Evolutionary conservation across 2,888 invertebrate genomes (phyloP).

Genomic region (Drosophila antonietae): DNA sequence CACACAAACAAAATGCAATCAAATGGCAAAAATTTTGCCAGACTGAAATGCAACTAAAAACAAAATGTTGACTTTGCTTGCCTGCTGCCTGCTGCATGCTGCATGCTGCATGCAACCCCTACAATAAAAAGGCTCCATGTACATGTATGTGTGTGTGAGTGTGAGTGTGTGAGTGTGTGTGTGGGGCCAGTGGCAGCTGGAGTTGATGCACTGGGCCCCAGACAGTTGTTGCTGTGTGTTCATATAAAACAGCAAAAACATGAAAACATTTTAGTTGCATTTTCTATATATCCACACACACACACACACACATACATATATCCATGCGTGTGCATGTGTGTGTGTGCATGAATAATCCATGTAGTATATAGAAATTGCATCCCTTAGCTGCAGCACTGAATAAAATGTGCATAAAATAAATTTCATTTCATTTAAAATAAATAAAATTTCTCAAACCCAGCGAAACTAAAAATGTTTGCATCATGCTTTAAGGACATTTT

Average conservation of each 20-base stretch:
- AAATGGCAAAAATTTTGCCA: slow-evolving; percentile 78
- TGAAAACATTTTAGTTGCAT: slow-evolving; percentile 76
- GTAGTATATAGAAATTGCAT: slow-evolving; percentile 64
- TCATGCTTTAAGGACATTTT: slow-evolving; percentile 9
- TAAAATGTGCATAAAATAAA: slow-evolving; percentile 78
- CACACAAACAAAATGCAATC: slow-evolving; percentile 63
- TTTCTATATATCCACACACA: slow-evolving; percentile 64
- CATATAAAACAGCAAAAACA: slow-evolving; percentile 75
- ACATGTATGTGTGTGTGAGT: neutral
- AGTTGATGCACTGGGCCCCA: slow-evolving; percentile 38
- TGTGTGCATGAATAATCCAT: slow-evolving; percentile 62
- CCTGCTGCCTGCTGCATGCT: slow-evolving; percentile 8
- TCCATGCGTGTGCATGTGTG: slow-evolving; percentile 3
- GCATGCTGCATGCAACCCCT: slow-evolving; percentile 35
- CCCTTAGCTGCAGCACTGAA: slow-evolving; percentile 52
- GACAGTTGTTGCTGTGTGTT: slow-evolving; percentile 49
- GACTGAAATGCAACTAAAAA: slow-evolving; percentile 70
- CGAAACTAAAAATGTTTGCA: slow-evolving; percentile 55
- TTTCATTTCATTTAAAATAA: slow-evolving; percentile 79
- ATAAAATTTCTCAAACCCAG: slow-evolving; percentile 55
- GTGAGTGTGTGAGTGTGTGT: neutral
- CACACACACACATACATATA: neutral
- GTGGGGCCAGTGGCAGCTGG: neutral
- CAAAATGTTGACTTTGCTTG: slow-evolving; percentile 44
- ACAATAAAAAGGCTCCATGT: neutral